A percentile compares a stretch with the other conserved stretches of the same genome.
Conservation (phyloP, 1,140 invertebrate species). For the Galleria mellonella region DNA sequence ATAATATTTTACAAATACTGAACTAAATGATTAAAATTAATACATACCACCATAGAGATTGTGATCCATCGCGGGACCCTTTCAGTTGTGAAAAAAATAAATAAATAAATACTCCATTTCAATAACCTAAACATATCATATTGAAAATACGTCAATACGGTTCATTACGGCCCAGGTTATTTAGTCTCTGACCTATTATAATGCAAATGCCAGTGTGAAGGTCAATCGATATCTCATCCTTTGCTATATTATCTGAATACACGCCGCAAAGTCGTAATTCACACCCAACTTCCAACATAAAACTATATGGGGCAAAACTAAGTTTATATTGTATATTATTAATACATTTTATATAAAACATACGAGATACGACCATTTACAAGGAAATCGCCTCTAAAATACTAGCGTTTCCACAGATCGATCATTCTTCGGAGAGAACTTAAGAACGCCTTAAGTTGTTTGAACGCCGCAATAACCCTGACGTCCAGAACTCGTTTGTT, state of each 20-base stretch:
- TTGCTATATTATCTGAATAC: no score
- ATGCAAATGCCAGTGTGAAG: conserved; percentile 40
- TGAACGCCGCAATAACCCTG: conserved; percentile 6
- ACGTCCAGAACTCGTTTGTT: neutral
- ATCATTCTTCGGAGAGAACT: conserved; percentile 5
- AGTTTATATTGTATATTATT: neutral
- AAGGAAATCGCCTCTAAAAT: conserved; percentile 11
- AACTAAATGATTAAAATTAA: no score
- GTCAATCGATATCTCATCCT: conserved; percentile 23
- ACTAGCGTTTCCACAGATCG: neutral
- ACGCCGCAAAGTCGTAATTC: no score
- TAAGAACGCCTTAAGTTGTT: conserved; percentile 12
- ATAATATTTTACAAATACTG: no score
- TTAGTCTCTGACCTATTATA: conserved; percentile 22
- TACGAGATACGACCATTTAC: conserved; percentile 1
- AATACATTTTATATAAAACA: neutral
- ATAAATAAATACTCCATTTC: no score
- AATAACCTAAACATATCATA: no score
- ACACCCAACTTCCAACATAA: neutral
- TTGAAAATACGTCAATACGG: no score
- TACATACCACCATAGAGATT: no score
- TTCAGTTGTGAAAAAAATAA: no score
- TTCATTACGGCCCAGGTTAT: conserved; percentile 3
- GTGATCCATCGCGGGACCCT: no score
- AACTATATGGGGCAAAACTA: neutral